These are phyloP conservation scores for Hylomyscus alleni DNA, from an alignment of 2,797 vertebrate genomes.

Conservation along the genomic window DNA sequence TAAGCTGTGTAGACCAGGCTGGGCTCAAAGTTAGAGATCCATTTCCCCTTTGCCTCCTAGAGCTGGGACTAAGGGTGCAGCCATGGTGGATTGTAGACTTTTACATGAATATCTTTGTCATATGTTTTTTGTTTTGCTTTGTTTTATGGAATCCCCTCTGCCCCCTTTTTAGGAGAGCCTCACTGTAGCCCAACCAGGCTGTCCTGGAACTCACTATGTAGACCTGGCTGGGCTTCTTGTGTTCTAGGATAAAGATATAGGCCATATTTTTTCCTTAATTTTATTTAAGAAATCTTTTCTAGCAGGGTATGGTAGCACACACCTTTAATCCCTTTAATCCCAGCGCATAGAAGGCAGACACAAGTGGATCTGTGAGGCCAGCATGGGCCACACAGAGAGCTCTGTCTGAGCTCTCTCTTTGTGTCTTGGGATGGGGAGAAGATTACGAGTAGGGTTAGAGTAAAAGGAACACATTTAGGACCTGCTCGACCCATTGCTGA, in stretches of 20 bases:
- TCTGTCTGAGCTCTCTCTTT: no score
- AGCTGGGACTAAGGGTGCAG: background rate
- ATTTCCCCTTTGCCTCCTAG: background rate
- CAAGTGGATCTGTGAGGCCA: background rate
- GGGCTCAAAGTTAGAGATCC: background rate
- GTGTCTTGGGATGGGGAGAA: background rate
- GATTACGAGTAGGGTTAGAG: background rate
- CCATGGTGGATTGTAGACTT: background rate
- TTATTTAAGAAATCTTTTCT: background rate
- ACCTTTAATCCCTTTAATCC: background rate
- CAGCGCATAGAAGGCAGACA: background rate
- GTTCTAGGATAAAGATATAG: background rate
- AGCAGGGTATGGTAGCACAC: background rate
- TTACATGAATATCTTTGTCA: background rate
- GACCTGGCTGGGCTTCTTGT: background rate
- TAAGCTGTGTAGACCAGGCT: background rate
- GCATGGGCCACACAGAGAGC: background rate
- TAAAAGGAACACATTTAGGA: background rate
- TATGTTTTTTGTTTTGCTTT: background rate
- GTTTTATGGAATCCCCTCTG: rapidly evolving
- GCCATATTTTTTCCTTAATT: background rate
- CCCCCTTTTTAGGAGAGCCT: background rate
- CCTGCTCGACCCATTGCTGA: background rate
- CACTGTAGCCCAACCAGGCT: background rate
- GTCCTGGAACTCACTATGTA: background rate